phyloP scores from a whole-genome alignment of 2,888 invertebrate species.

The Stegophylla sp. region DNA sequence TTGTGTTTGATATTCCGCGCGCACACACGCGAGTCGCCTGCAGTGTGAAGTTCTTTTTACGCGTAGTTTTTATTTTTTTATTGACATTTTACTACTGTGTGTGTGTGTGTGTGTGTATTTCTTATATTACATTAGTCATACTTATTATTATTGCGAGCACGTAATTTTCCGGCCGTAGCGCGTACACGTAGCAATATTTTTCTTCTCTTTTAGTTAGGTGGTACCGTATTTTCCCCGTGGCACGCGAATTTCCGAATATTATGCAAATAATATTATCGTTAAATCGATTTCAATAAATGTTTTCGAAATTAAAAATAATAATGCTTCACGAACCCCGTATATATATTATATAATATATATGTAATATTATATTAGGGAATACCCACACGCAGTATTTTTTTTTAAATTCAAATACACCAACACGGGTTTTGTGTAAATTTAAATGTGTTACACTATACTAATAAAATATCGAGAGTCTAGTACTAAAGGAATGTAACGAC shows the following conservation, averaged over 20 bases:
- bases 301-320: no score
- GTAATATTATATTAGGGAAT: no score
- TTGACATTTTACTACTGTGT: slow-evolving; percentile 29
- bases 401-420: no score
- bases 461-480: no score
- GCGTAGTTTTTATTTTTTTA: slow-evolving; percentile 16
- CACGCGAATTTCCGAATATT: neutral
- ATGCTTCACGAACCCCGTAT: no score
- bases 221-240: neutral
- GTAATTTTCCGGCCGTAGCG: neutral
- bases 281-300: slow-evolving; percentile 16
- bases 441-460: no score
- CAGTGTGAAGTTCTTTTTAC: slow-evolving; percentile 17
- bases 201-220: neutral
- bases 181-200: slow-evolving; percentile 23
- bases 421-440: no score
- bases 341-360: no score
- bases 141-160: slow-evolving; percentile 41
- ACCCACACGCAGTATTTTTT: no score
- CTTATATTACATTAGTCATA: slow-evolving; percentile 17
- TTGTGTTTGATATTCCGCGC: slow-evolving; percentile 21
- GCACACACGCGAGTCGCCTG: neutral
- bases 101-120: no score
- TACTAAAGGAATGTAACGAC: no score
- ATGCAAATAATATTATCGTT: neutral